phyloP scores from a whole-genome alignment of 2,888 invertebrate species.

The Diarsia brunnea region DNA sequence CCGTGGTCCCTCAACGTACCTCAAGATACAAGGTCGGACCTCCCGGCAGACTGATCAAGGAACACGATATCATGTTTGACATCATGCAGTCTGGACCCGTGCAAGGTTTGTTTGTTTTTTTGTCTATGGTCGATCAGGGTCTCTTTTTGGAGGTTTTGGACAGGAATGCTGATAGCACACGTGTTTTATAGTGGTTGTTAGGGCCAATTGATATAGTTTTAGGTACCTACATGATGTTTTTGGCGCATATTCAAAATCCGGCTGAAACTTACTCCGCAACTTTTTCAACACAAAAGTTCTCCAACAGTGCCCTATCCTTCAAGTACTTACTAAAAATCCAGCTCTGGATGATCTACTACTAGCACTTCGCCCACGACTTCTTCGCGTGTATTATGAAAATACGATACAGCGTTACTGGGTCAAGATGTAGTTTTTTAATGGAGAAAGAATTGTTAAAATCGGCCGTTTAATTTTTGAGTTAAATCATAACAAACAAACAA shows the following conservation, averaged over 20 bases:
- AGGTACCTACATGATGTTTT: not conserved
- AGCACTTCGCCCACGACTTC: too few relatives aligned
- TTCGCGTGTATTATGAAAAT: too few relatives aligned
- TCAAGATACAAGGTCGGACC: slow-evolving; percentile 94
- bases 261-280: not conserved
- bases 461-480: too few relatives aligned
- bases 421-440: too few relatives aligned
- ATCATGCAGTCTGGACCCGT: slow-evolving; percentile 97
- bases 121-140: not conserved
- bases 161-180: not conserved
- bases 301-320: not conserved
- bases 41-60: slow-evolving; percentile 93
- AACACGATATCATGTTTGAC: slow-evolving; percentile 97
- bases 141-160: not conserved
- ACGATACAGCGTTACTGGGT: too few relatives aligned
- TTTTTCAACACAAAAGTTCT: not conserved
- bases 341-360: not conserved
- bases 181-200: not conserved
- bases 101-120: slow-evolving; percentile 86
- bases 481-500: too few relatives aligned
- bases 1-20: slow-evolving; percentile 88
- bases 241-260: not conserved
- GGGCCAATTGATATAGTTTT: too few relatives aligned
- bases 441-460: too few relatives aligned
- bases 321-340: not conserved